phyloP scores from a whole-genome alignment of 2,888 invertebrate genomes.

The Parthenolecanium corni region DNA sequence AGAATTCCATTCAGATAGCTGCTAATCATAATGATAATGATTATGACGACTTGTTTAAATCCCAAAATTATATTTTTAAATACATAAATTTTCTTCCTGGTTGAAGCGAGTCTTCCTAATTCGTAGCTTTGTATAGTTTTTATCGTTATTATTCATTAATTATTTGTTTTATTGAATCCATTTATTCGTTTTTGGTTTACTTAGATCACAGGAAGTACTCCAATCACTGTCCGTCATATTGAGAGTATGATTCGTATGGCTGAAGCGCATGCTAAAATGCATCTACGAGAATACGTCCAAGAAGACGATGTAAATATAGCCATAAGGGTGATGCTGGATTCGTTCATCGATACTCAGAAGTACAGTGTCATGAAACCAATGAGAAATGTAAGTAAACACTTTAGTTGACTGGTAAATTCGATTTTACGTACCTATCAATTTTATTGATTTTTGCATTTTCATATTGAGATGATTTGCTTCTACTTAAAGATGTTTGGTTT shows the following conservation, averaged over 20 bases:
- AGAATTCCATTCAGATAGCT: no score
- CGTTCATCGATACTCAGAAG: slow-evolving; percentile 97
- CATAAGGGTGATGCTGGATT: slow-evolving; percentile 91
- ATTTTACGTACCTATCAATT: no score
- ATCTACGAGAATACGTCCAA: slow-evolving; percentile 74
- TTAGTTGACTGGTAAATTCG: background rate
- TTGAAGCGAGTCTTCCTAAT: no score
- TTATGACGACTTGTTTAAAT: no score
- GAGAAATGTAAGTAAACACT: slow-evolving; percentile 54
- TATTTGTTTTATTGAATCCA: no score
- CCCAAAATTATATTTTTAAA: no score
- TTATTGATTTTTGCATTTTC: background rate
- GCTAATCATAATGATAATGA: no score
- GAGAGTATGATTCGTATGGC: slow-evolving; percentile 97
- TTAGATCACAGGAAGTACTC: slow-evolving; percentile 91
- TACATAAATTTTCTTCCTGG: no score
- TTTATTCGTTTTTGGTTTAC: slow-evolving; percentile 32
- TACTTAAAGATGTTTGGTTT: no score
- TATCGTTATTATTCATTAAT: no score
- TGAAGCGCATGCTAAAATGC: slow-evolving; percentile 93
- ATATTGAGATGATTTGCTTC: background rate
- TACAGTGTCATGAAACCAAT: slow-evolving; percentile 95
- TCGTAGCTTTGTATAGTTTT: no score
- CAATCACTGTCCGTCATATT: slow-evolving; percentile 95
- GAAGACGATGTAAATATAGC: slow-evolving; percentile 97